A percentile compares a stretch with the other conserved stretches of the same genome.
Evolutionary conservation across 2,888 invertebrate genomes (phyloP).

Genomic region (Ennomos fuscantarius): DNA sequence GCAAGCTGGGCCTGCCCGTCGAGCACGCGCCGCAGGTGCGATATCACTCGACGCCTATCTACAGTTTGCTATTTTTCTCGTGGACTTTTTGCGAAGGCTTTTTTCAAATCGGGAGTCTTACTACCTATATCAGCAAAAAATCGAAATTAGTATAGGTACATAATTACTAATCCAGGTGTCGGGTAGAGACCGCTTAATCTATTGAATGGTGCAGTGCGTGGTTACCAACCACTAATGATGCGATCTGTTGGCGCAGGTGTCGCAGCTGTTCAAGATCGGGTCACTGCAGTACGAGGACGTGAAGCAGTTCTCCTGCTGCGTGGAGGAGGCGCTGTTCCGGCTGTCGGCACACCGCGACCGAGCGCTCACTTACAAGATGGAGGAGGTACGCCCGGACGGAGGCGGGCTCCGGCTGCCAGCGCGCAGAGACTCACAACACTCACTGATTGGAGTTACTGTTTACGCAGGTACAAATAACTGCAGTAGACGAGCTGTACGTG

Average conservation of each 20-base stretch:
- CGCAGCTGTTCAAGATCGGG: slow-evolving; percentile 98
- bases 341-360: slow-evolving; percentile 94
- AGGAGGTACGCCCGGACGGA: slow-evolving; percentile 84
- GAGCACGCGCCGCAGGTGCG: slow-evolving; percentile 97
- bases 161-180: too few relatives aligned
- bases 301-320: slow-evolving; percentile 94
- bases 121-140: too few relatives aligned
- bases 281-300: slow-evolving; percentile 95
- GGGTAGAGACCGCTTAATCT: too few relatives aligned
- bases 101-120: too few relatives aligned
- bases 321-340: slow-evolving; percentile 97
- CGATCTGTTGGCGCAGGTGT: slow-evolving; percentile 84
- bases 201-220: too few relatives aligned
- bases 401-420: not conserved
- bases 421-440: not conserved
- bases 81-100: too few relatives aligned
- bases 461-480: slow-evolving; percentile 92
- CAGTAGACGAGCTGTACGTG: slow-evolving; percentile 96
- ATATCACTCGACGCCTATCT: too few relatives aligned
- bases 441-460: not conserved
- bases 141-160: too few relatives aligned
- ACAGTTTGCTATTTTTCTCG: too few relatives aligned
- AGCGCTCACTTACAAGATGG: slow-evolving; percentile 96
- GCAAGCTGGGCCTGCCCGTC: slow-evolving; percentile 96
- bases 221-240: not conserved